Base-by-base conservation (phyloP, 2,797 vertebrate genomes). In the Otolemur crassicaudatus region DNA sequence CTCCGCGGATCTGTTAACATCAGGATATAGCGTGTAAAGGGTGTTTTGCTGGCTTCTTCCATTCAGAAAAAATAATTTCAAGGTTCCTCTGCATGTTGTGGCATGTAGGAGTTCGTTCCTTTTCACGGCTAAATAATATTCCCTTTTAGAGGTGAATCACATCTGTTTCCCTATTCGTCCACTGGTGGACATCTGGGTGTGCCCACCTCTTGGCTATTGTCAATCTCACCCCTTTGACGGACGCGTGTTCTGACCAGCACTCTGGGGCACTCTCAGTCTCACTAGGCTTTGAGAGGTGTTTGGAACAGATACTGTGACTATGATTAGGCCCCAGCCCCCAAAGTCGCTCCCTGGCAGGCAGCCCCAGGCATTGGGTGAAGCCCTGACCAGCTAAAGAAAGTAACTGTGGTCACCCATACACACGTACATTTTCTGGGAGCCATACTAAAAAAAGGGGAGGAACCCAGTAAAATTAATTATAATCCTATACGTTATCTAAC, bases 91-190 rank as follows among this genome's bases (percentile, higher is more conserved):
- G 0, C 22, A 14, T 61, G 60, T 43, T 14, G 22, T 23, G 40
- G 16, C 5, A 8, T 2, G 22, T 20, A 1, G n/a, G 17, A 25
- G 19, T 0, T 4, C 7, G 1, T 14, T 1, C 53, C 27, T 72
- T 40, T 72, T 87, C 53, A 14, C 2, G 67, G 34, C 25, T 40
- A 53, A 13, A 10, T 87, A 31, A 7, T 87, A 72, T 40, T 72
- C 67, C 49, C 20, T 0, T 1, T 0, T 12, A 16, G 2, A 7
- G n/a, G 3, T 1, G 10, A 9, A 25, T 14, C n/a, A 5, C 6
- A 4, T 46, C 2, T 29, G 17, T 19, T n/a, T 46, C 19, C 10
- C 49, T 13, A 11, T 19, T 69, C 4, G 7, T 69, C 67, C 17
- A 11, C 16, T 8, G 67, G 7, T 10, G n/a, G 67, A 14, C 37